Conservation (phyloP, 2,888 invertebrate species). For the Rhopalosiphum nymphaeae region DNA sequence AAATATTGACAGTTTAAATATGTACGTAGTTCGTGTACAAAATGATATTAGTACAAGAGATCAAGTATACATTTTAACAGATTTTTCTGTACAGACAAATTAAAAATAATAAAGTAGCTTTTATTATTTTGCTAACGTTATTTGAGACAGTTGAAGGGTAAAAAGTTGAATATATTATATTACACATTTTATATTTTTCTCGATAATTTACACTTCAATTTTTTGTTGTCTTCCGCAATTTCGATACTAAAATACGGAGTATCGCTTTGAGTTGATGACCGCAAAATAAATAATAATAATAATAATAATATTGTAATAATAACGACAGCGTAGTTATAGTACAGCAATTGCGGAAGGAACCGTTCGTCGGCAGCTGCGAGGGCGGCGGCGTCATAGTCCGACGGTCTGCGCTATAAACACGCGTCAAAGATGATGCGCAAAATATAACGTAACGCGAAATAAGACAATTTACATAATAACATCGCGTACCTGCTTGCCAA, state of each 20-base stretch:
- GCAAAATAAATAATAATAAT: not conserved
- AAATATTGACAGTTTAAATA: not conserved
- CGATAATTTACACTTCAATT: not conserved
- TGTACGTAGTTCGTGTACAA: not conserved
- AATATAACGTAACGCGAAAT: conserved; percentile 2
- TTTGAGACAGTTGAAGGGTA: not conserved
- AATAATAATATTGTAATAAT: not conserved
- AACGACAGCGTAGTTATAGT: not conserved
- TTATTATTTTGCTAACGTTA: not conserved
- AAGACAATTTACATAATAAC: conserved; percentile 21
- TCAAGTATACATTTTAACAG: not conserved
- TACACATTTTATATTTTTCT: not conserved
- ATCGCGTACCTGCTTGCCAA: not conserved
- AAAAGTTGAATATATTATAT: not conserved
- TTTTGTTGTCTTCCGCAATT: not conserved
- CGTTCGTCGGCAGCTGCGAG: not conserved
- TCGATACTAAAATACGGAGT: not conserved
- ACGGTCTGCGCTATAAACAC: not conserved
- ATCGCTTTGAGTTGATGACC: not conserved
- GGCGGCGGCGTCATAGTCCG: not conserved
- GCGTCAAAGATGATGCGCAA: not conserved
- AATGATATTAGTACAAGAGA: not conserved
- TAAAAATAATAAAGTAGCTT: not conserved
- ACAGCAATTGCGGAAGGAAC: not conserved
- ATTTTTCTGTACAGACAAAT: not conserved